Percentiles rank a stretch among this genome's conserved stretches.
phyloP scores from a whole-genome alignment of 2,797 vertebrate genomes.

The Neoniphon sammara region DNA sequence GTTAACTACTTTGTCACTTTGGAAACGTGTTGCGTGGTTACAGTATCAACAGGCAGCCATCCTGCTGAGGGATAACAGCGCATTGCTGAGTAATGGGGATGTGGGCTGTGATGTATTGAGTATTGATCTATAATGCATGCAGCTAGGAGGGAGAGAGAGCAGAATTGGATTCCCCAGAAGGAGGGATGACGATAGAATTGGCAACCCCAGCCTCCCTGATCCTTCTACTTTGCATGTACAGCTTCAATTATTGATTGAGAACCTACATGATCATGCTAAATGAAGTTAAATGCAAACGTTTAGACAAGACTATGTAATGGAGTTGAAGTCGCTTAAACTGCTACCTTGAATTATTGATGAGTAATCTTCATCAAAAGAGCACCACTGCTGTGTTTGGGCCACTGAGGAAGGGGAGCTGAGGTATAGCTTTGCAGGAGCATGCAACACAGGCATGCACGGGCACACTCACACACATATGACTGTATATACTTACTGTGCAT shows the following conservation, averaged over 20 bases:
- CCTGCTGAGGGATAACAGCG: slow-evolving; percentile 32
- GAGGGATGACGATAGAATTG: slow-evolving; percentile 57
- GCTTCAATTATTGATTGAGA: slow-evolving; percentile 9
- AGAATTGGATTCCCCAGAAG: slow-evolving; percentile 53
- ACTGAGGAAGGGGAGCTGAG: neutral
- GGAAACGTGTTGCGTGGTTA: slow-evolving; percentile 24
- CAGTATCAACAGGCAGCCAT: slow-evolving; percentile 30
- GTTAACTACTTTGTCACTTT: slow-evolving; percentile 17
- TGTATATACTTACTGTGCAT: too few relatives aligned
- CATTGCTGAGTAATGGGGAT: slow-evolving; percentile 36
- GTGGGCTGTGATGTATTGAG: slow-evolving; percentile 39
- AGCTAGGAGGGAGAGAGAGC: slow-evolving; percentile 39
- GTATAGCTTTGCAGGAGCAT: neutral
- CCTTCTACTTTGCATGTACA: slow-evolving; percentile 41
- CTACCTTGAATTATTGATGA: slow-evolving; percentile 63
- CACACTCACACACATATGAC: too few relatives aligned
- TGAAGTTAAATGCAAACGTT: slow-evolving; percentile 30
- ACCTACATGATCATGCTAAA: slow-evolving; percentile 30
- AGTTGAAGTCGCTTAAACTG: slow-evolving; percentile 25
- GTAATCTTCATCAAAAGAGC: slow-evolving; percentile 29
- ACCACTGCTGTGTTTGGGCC: slow-evolving; percentile 14
- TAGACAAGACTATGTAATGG: slow-evolving; percentile 41
- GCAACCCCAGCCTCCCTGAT: slow-evolving; percentile 33
- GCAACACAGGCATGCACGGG: neutral
- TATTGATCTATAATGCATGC: slow-evolving; percentile 72